Evolutionary conservation across 2,113 vertebrate species (phyloP), one percentile per base, ranked within the genome.

Genomic region (Caloenas nicobarica): DNA sequence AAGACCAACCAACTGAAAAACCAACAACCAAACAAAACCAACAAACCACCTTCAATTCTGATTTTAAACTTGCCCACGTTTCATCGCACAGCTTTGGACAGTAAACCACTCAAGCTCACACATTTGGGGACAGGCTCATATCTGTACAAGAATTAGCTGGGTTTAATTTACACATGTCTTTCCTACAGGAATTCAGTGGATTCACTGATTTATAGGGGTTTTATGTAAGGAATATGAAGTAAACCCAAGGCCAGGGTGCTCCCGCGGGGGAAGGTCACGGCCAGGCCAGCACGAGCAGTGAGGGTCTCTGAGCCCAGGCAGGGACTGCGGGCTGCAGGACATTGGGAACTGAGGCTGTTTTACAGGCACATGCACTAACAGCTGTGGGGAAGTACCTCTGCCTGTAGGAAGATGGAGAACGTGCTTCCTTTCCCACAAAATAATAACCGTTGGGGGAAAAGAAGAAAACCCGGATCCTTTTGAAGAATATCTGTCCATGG

Each of bases 71-170:
- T 42, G 48, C 42, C 51, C 29, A 23, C 3, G 33, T 51, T 93
- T 70, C 56, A 74, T 81, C 56, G 48, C 60, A 65, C 14, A 80
- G 79, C 33, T 89, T 54, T 64, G 78, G 73, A 50, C 8, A 80
- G 50, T 33, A 87, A 77, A 50, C 31, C 86, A 84, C 64, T 88
- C 82, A 81, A 87, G 64, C 71, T 88, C 65, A 88, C 51, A 69
- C 31, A 65, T 73, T 48, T n/a, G n/a, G 53, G 83, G 72, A 54
- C 73, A 73, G 51, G 40, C 62, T 76, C n/a, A 3, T 40, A 34
- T 36, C 64, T 54, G 33, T 13, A 64, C 18, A 5, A 3, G 44
- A 58, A 58, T 78, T 61, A 89, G 40, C 44, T 36, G 40, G 5
- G 53, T 84, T 73, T 57, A 81, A 76, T 72, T 90, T 36, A 69